Percentiles rank a stretch among this genome's conserved stretches.
Conservation (phyloP, 2,113 vertebrate species). For the Chaetops frenatus region DNA sequence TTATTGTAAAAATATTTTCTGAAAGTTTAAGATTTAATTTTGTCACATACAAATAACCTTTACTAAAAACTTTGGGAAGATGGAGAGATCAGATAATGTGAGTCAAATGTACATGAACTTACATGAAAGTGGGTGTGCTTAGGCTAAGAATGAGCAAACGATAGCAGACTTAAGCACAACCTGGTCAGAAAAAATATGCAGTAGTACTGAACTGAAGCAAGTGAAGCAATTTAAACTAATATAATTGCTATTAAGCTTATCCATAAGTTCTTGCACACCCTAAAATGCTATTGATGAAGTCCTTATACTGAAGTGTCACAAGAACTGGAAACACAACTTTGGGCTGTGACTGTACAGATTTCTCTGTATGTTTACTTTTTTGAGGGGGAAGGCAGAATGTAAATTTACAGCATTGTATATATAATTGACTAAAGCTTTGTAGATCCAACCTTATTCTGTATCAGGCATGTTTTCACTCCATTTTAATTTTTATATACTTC, state of each 20-base stretch:
- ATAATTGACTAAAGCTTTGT: not conserved
- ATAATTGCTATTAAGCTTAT: not conserved
- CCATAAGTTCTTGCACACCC: not conserved
- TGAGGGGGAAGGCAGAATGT: not conserved
- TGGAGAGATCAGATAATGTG: not conserved
- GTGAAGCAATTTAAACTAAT: not conserved
- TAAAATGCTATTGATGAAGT: not conserved
- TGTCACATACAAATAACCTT: accelerated
- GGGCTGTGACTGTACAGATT: not conserved
- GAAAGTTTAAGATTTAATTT: not conserved
- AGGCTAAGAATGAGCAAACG: not conserved
- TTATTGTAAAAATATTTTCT: not conserved
- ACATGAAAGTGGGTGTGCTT: not conserved
- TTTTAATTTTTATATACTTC: not conserved
- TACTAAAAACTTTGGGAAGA: not conserved
- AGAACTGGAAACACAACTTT: not conserved
- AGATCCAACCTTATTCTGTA: not conserved
- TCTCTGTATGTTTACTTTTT: not conserved
- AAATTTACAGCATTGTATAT: not conserved
- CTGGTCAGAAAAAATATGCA: not conserved
- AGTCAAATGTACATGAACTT: not conserved
- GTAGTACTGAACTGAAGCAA: not conserved
- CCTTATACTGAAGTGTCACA: not conserved
- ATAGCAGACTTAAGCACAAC: not conserved
- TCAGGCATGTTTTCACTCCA: not conserved